Evolutionary conservation across 53 echinoderm and acorn worm genomes (phyloP).

Genomic region (Luidia sarsii): DNA sequence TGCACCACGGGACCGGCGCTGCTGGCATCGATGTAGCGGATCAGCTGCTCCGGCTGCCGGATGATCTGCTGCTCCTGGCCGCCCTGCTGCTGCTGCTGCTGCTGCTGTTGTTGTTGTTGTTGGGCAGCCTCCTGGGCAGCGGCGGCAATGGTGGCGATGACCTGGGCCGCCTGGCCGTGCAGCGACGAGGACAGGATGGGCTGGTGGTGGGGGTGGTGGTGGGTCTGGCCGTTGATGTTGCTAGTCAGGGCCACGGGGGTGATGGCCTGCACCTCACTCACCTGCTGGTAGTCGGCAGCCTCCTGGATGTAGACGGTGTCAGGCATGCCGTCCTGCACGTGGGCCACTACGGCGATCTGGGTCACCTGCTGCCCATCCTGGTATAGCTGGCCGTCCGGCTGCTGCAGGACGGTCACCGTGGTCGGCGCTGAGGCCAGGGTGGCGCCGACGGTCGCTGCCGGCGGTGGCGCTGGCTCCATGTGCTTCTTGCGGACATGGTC

Average conservation of each 20-base stretch:
- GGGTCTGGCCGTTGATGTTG: constrained; percentile 19
- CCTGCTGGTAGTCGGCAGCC: constrained; percentile 55
- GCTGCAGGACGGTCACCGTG: constrained; percentile 41
- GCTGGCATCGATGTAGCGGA: constrained; percentile 81
- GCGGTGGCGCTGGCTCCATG: constrained; percentile 87
- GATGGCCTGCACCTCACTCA: constrained; percentile 58
- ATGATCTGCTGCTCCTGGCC: constrained; percentile 41
- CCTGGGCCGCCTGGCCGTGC: constrained; percentile 47
- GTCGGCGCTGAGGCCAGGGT: constrained; percentile 15
- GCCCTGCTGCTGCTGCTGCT: constrained; percentile 47
- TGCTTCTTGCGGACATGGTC: constrained; percentile 98
- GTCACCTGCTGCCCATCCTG: constrained; percentile 50
- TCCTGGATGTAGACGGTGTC: constrained; percentile 69
- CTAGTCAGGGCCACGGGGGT: constrained; percentile 40
- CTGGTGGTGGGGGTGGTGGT: constrained; percentile 45
- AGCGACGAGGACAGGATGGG: constrained; percentile 45
- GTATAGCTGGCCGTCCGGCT: constrained; percentile 51
- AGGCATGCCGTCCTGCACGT: constrained; percentile 68
- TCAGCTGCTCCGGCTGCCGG: constrained; percentile 47
- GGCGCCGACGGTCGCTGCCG: constrained; percentile 40
- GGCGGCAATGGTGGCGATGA: constrained; percentile 63
- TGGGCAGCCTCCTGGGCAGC: constrained; percentile 55
- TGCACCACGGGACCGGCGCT: constrained; percentile 73
- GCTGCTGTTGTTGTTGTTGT: constrained; percentile 50
- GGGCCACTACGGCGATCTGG: constrained; percentile 77